Evolutionary conservation across 2,113 vertebrate genomes (phyloP), one percentile per base, ranked within the genome.

Genomic region (Muntiacus reevesi): DNA sequence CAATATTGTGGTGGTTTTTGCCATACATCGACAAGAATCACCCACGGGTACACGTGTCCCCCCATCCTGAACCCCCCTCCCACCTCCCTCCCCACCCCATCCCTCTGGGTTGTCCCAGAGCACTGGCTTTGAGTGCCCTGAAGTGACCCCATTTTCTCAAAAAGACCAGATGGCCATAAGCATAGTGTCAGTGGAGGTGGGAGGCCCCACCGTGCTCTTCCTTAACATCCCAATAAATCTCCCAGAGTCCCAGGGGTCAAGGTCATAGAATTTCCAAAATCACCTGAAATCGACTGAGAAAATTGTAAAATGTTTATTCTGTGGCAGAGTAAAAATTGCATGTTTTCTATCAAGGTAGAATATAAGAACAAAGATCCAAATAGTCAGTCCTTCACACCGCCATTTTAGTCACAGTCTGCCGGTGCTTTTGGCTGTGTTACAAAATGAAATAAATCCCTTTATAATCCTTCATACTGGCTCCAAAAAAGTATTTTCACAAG

Each of bases 401-500:
- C 98, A 95, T 98, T 90, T 96, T 79, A 92, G 94, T 91, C 45
- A 57, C 45, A 78, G 90, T 27, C 83, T 55, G 95, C 86, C 86
- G 97, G 82, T 86, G 89, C 95, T 97, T 95, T 95, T 97, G 98
- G 97, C 98, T 85, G 57, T 50, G 50, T 93, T 95, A 95, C 97
- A 98, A 95, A 97, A 96, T 74, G 87, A 97, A 98, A 98, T 97
- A 98, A 98, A 98, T 98, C 98, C 97, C 97, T 97, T 96, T 93
- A 94, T 97, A 97, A 98, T 97, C 98, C 95, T 91, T 97, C 95
- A 94, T 89, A 81, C 59, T 95, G 96, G 95, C 83, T 98, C 93
- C 84, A 84, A 94, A 97, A 95, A 97, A 59, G 82, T 94, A 97
- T 98, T 97, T 97, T 87, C 95, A 94, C 71, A 74, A 94, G 94